phyloP scores from a whole-genome alignment of 2,797 vertebrate species.

The Pantherophis alleghaniensis region DNA sequence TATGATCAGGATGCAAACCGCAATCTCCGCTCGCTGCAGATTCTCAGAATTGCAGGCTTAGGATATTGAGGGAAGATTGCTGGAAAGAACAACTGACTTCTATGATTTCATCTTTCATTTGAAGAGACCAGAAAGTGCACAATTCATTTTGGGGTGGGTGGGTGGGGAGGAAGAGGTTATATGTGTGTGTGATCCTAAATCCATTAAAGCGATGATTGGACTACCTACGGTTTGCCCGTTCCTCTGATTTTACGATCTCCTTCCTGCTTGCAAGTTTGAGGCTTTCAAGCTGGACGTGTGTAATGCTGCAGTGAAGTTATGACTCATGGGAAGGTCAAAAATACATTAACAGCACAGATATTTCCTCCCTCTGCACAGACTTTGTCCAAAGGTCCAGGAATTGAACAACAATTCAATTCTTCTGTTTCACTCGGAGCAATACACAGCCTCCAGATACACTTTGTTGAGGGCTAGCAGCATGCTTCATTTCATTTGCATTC shows the following conservation, averaged over 20 bases:
- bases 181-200: background rate
- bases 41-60: background rate
- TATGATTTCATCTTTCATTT: background rate
- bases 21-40: background rate
- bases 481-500: background rate
- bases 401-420: background rate
- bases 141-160: background rate
- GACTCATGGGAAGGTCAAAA: background rate
- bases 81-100: background rate
- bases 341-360: background rate
- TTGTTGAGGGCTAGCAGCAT: background rate
- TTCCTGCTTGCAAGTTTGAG: background rate
- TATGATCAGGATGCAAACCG: background rate
- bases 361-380: background rate
- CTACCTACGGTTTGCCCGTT: background rate
- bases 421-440: background rate
- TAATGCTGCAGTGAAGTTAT: background rate
- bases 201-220: background rate
- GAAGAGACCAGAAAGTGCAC: background rate
- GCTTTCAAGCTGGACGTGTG: background rate
- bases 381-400: background rate
- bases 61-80: background rate
- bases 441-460: background rate
- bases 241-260: background rate
- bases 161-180: too few relatives aligned